Evolutionary conservation across 2,888 invertebrate species (phyloP).

Genomic region (Acrobasis repandana): DNA sequence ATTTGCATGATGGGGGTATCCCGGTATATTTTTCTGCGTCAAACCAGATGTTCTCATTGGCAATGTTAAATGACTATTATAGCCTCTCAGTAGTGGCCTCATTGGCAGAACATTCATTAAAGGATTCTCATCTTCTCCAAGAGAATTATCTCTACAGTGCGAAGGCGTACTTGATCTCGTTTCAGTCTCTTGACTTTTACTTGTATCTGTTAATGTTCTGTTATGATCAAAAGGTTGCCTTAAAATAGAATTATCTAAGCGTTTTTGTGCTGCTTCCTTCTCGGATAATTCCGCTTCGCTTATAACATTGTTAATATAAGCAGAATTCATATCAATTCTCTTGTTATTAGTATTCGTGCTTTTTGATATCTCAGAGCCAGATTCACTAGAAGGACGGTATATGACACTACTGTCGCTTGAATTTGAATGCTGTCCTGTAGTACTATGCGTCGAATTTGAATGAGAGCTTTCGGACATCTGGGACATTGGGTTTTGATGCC

Average conservation of each 20-base stretch:
- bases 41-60: conserved; percentile 84
- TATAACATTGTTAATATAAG: conserved; percentile 78
- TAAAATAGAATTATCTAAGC: conserved; percentile 52
- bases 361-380: conserved; percentile 85
- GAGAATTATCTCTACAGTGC: conserved; percentile 79
- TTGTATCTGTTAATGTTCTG: conserved; percentile 62
- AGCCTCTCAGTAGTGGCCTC: conserved; percentile 92
- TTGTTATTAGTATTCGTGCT: conserved; percentile 74
- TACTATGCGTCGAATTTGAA: conserved; percentile 82
- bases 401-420: conserved; percentile 89
- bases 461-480: conserved; percentile 88
- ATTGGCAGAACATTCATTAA: conserved; percentile 94
- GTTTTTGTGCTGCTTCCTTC: conserved; percentile 71
- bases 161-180: conserved; percentile 76
- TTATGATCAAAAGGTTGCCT: conserved; percentile 63
- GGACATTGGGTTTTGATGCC: conserved; percentile 58
- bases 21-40: conserved; percentile 72
- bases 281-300: conserved; percentile 80
- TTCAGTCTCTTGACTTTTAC: conserved; percentile 56
- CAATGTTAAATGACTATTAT: conserved; percentile 89
- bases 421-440: conserved; percentile 87
- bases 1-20: conserved; percentile 78
- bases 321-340: conserved; percentile 77
- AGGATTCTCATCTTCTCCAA: conserved; percentile 87
- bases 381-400: conserved; percentile 88